These are phyloP conservation scores for Heliconius hortense DNA, from an alignment of 2,888 invertebrate genomes.

Conservation along the genomic window DNA sequence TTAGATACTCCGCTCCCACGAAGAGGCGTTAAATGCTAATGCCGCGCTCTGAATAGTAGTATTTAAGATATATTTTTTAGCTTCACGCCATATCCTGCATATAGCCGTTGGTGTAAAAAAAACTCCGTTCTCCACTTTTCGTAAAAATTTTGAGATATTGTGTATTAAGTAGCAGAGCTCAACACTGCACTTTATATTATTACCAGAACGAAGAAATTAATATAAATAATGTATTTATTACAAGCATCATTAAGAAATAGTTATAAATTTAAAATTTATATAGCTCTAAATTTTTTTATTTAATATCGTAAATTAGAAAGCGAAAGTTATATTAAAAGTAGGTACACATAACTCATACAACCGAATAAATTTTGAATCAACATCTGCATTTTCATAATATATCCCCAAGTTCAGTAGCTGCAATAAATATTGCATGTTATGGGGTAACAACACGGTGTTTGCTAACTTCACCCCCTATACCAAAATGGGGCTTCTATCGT, in stretches of 20 bases:
- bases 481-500: constrained; percentile 61
- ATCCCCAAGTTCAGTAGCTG: constrained; percentile 58
- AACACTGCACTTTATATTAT: no score
- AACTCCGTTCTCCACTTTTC: not conserved
- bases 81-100: not conserved
- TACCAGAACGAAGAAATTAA: not conserved
- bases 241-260: no score
- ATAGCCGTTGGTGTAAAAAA: not conserved
- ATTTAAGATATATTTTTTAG: not conserved
- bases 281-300: no score
- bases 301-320: not conserved
- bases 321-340: constrained; percentile 15
- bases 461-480: constrained; percentile 62
- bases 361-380: constrained; percentile 51
- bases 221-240: no score
- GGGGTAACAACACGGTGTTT: constrained; percentile 72
- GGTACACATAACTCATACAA: constrained; percentile 53
- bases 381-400: constrained; percentile 67
- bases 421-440: constrained; percentile 74
- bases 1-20: constrained; percentile 34
- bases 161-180: not conserved
- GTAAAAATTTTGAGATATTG: not conserved
- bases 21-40: constrained; percentile 24
- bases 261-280: no score
- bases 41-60: not conserved